Conservation (phyloP, 2,113 vertebrate species). For the Camelus dromedarius region DNA sequence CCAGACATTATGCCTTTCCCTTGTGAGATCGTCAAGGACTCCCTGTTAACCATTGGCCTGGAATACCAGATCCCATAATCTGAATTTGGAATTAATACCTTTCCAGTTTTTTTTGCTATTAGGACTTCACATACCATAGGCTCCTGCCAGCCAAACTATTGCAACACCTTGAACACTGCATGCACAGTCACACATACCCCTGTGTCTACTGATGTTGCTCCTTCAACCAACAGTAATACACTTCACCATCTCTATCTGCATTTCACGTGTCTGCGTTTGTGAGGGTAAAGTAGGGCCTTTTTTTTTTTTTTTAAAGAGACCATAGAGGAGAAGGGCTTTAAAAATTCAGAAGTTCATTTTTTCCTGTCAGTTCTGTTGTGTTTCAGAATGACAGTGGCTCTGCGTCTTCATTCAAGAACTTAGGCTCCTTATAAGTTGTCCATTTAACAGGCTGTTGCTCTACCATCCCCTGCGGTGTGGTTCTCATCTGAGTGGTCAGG, state of each 20-base stretch:
- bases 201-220: not conserved
- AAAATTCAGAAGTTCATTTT: slow-evolving; percentile 28
- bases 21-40: slow-evolving; percentile 12
- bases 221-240: not conserved
- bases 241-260: slow-evolving; percentile 5
- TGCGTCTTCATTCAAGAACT: not conserved
- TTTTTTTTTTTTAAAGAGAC: not conserved
- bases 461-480: not conserved
- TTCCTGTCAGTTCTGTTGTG: not conserved
- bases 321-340: not conserved
- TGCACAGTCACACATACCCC: not conserved
- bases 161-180: not conserved
- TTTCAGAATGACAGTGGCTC: slow-evolving; percentile 2
- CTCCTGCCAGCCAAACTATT: not conserved
- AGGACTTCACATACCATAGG: not conserved
- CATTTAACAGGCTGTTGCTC: not conserved
- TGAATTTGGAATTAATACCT: slow-evolving; percentile 2
- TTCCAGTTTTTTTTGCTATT: slow-evolving; percentile 39
- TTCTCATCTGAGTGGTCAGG: not conserved
- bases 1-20: not conserved
- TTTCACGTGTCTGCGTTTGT: slow-evolving; percentile 10
- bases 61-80: not conserved
- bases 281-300: not conserved
- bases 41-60: not conserved
- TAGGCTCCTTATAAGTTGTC: not conserved